These are phyloP conservation scores for Acanthosepion pharaonis DNA, from an alignment of 2,888 invertebrate species.

Conservation along the genomic window DNA sequence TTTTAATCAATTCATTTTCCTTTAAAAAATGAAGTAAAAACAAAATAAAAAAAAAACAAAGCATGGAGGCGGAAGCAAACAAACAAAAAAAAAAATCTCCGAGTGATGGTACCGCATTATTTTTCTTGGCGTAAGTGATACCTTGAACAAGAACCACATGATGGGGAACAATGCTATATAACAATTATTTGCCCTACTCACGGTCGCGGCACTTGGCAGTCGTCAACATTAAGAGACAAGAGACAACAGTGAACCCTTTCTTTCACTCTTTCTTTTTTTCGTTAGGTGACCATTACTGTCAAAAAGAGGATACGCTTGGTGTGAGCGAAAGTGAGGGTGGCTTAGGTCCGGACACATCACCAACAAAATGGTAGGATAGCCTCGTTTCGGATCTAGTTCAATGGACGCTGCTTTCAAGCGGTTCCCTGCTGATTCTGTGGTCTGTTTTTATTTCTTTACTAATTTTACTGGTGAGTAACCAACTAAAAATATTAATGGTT, in stretches of 20 bases:
- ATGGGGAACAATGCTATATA: neutral
- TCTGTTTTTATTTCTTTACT: neutral
- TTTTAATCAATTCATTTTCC: too few relatives aligned
- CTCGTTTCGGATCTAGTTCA: neutral
- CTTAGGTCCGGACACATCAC: neutral
- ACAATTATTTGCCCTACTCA: neutral
- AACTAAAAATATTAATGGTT: neutral
- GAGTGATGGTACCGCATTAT: neutral
- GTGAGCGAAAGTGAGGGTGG: neutral
- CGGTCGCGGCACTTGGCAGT: neutral
- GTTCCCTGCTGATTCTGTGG: neutral
- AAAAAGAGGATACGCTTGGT: constrained; percentile 22
- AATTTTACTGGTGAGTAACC: neutral
- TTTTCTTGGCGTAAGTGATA: neutral
- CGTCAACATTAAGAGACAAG: neutral
- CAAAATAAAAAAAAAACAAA: too few relatives aligned
- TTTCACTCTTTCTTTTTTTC: neutral
- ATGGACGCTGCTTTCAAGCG: neutral
- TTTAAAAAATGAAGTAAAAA: too few relatives aligned
- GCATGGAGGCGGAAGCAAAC: neutral
- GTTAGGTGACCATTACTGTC: neutral
- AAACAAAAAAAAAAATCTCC: neutral
- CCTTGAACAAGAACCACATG: neutral
- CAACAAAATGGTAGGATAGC: neutral
- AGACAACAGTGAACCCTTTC: neutral